Evolutionary conservation across 2,797 vertebrate genomes (phyloP), one percentile per base, ranked within the genome.

Genomic region (Cuculus canorus): DNA sequence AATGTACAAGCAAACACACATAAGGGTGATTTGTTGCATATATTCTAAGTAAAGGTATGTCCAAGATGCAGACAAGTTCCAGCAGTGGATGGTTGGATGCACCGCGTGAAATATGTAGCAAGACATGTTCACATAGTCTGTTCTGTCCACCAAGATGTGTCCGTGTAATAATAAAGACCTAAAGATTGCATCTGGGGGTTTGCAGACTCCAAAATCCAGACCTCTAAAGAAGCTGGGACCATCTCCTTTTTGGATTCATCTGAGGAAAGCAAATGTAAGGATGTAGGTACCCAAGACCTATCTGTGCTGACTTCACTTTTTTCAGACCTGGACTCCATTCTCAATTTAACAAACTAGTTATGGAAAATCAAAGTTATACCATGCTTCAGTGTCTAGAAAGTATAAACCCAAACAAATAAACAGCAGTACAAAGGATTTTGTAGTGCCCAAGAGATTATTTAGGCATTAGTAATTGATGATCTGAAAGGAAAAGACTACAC

Each of bases 1-100:
- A 72, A 33, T 0, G 13, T 5, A 7, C 18, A 39, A 8, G 6
- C 19, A 18, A 25, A 2, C 3, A 14, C 3, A 14, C 9, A 21
- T 32, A 24, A 28, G 5, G 1, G 10, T 13, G 9, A 7, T 17
- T 24, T 10, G 18, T 8, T 16, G 7, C 15, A 6, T 30, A 3
- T 48, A 1, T 48, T 72, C 71, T 48, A 47, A 61, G 6, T 2
- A 13, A 71, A 85, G 39, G 8, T 3, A 0, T 1, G 9, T 4
- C 79, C 17, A 13, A 50, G 53, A 60, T 19, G 14, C 18, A 59
- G 28, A 32, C 0, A 0, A 61, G 33, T 6, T 75, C n/a, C 65
- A 50, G 63, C 57, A 23, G 77, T 23, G 25, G 54, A 18, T 9
- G 45, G 45, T 15, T 68, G 54, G 37, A 60, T 54, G 47, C 69